A percentile compares a stretch with the other conserved stretches of the same genome.
Conservation (phyloP, 2,113 vertebrate species). For the Cyprinodon tularosa region DNA sequence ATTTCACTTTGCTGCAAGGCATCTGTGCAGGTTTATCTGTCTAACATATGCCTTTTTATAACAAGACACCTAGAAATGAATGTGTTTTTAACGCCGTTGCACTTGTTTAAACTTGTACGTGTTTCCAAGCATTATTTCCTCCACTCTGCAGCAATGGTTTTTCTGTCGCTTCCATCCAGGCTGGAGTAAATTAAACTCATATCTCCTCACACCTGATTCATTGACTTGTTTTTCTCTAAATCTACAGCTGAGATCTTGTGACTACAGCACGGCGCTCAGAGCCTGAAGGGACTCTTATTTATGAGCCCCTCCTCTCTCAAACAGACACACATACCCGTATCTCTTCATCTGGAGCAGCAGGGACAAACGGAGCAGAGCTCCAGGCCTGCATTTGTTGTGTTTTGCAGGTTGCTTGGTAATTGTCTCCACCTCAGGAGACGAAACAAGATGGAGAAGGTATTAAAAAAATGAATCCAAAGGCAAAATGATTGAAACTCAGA, state of each 20-base stretch:
- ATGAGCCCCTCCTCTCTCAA: conserved; percentile 43
- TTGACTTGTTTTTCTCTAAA: neutral
- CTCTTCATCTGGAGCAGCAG: conserved; percentile 66
- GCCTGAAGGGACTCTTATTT: conserved; percentile 48
- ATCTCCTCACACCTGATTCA: conserved; percentile 23
- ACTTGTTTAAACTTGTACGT: conserved; percentile 14
- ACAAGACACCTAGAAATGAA: neutral
- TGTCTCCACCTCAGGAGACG: conserved; percentile 50
- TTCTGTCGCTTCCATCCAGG: conserved; percentile 13
- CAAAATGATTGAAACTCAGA: conserved; percentile 18
- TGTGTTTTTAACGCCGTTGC: conserved; percentile 3
- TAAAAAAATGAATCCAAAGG: conserved; percentile 39
- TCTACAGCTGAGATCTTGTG: conserved; percentile 27
- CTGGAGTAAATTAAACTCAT: conserved; percentile 54
- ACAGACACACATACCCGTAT: conserved; percentile 39
- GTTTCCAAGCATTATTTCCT: conserved; percentile 28
- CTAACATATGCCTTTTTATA: conserved; percentile 1
- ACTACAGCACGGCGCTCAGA: conserved; percentile 35
- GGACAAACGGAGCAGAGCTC: conserved; percentile 47
- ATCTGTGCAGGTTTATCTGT: conserved; percentile 26
- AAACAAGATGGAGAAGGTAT: conserved; percentile 43
- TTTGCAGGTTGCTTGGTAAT: conserved; percentile 75
- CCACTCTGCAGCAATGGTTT: conserved; percentile 19
- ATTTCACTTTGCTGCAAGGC: conserved; percentile 11
- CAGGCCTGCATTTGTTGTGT: conserved; percentile 66